Conservation (phyloP, 2,888 invertebrate genomes). For the Lepidocyrtoides sp. region DNA sequence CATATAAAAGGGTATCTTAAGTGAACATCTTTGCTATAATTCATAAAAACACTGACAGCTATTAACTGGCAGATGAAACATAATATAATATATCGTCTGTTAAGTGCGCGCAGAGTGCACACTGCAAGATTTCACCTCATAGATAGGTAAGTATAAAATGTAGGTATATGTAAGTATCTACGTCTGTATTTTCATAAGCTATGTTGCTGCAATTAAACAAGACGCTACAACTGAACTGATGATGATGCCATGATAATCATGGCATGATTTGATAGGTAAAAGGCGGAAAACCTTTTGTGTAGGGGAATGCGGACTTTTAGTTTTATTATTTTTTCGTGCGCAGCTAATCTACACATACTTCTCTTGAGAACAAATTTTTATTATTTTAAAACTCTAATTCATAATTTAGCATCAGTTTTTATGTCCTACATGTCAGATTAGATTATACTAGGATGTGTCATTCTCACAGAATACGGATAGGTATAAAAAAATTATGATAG, state of each 20-base stretch:
- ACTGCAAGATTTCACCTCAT: not conserved
- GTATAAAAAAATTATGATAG: not conserved
- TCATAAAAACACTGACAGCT: constrained; percentile 52
- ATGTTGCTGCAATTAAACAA: constrained; percentile 8
- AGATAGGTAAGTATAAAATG: no score
- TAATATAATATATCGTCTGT: not conserved
- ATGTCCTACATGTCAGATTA: not conserved
- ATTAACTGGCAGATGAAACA: constrained; percentile 50
- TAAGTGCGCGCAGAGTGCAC: not conserved
- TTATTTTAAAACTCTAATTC: not conserved
- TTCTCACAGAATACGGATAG: not conserved
- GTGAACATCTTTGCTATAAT: constrained; percentile 40
- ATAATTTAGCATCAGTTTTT: not conserved
- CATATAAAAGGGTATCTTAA: not conserved
- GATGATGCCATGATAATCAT: not conserved
- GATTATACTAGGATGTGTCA: not conserved
- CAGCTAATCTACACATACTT: not conserved
- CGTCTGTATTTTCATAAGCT: constrained; percentile 7
- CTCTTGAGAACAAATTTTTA: not conserved
- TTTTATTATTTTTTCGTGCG: not conserved
- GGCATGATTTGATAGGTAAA: not conserved
- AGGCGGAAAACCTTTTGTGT: not conserved
- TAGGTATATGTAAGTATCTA: no score
- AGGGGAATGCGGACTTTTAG: not conserved
- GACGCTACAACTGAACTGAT: no score